Conservation (phyloP, 2,797 vertebrate genomes). For the Vultur gryphus region DNA sequence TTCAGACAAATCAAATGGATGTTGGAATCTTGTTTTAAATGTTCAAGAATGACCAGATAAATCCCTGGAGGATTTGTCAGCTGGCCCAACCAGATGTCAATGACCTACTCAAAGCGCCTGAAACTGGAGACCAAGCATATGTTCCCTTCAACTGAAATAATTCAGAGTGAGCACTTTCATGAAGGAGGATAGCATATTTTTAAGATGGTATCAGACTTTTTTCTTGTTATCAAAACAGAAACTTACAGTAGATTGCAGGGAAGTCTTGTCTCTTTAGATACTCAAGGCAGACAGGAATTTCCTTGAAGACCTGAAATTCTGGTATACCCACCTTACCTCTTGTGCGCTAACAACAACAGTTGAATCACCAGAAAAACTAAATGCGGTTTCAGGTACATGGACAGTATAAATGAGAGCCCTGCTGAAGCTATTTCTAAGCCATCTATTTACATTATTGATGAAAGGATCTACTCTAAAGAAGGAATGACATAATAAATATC, state of each 20-base stretch:
- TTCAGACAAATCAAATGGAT: neutral
- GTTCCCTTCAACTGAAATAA: neutral
- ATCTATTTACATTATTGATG: constrained; percentile 6
- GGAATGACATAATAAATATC: neutral
- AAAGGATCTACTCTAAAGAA: neutral
- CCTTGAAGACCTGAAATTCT: neutral
- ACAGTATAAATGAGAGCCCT: neutral
- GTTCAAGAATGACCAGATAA: neutral
- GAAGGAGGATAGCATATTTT: neutral
- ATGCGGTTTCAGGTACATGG: neutral
- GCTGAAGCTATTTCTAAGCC: neutral
- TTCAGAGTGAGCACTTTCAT: neutral
- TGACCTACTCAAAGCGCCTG: neutral
- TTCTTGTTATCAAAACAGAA: neutral
- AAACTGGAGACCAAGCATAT: neutral
- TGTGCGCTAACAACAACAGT: neutral
- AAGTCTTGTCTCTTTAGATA: neutral
- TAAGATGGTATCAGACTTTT: neutral
- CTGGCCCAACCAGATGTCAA: neutral
- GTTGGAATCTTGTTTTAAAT: neutral
- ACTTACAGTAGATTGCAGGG: neutral
- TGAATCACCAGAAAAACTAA: neutral
- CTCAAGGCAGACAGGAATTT: neutral
- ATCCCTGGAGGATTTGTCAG: neutral
- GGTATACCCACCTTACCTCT: neutral